phyloP scores from a whole-genome alignment of 2,113 vertebrate genomes.

The Tretioscincus oriximinensis region DNA sequence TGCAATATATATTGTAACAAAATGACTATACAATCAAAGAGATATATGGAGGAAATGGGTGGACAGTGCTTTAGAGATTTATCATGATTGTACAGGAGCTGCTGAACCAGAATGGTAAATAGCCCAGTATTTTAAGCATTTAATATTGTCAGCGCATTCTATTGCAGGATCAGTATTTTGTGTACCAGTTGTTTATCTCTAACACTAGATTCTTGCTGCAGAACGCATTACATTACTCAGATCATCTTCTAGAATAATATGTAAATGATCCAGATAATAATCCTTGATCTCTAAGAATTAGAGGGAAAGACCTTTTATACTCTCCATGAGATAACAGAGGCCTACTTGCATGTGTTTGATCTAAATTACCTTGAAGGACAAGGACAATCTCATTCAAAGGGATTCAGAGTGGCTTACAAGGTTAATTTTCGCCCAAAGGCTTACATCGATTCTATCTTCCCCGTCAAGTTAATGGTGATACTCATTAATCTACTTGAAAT shows the following conservation, averaged over 20 bases:
- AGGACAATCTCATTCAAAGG: no score
- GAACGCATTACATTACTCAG: not conserved
- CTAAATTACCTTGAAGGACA: no score
- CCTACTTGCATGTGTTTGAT: no score
- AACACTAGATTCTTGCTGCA: not conserved
- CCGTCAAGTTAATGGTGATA: no score
- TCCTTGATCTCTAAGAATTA: not conserved
- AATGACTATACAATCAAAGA: constrained; percentile 52
- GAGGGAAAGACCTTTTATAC: no score
- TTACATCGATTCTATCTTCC: no score
- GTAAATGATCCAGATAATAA: not conserved
- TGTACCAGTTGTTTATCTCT: not conserved
- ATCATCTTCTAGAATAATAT: not conserved
- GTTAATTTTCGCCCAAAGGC: no score
- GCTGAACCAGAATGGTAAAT: constrained; percentile 47
- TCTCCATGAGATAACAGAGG: no score
- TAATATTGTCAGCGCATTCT: not conserved
- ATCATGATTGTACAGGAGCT: constrained; percentile 53
- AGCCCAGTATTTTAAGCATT: not conserved
- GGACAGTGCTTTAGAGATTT: constrained; percentile 46
- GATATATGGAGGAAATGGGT: constrained; percentile 48
- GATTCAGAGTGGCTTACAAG: no score
- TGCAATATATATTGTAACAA: constrained; percentile 36
- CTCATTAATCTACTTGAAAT: no score
- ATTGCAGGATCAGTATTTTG: not conserved